Evolutionary conservation across 2,113 vertebrate genomes (phyloP).

Genomic region (Mobula hypostoma): DNA sequence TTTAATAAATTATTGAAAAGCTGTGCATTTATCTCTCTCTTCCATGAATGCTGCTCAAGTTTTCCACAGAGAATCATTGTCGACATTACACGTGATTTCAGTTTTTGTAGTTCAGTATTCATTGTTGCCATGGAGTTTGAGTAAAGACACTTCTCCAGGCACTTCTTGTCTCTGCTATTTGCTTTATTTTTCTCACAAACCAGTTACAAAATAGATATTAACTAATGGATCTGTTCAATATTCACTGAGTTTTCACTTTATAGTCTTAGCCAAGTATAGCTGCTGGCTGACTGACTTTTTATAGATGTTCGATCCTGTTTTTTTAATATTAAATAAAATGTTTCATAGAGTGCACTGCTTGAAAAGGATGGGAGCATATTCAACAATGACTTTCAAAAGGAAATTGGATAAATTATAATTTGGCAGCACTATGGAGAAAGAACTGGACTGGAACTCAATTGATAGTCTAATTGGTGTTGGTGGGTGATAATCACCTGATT

Average conservation of each 20-base stretch:
- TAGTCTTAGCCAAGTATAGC: neutral
- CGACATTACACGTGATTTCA: neutral
- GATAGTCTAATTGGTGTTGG: too few relatives aligned
- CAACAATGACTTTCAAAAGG: neutral
- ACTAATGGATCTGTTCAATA: neutral
- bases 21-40: neutral
- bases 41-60: neutral
- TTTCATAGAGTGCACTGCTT: neutral
- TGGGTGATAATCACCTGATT: too few relatives aligned
- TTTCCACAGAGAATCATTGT: neutral
- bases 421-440: neutral
- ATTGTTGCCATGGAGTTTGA: neutral
- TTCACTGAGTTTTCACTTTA: neutral
- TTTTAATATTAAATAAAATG: neutral
- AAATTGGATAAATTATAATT: neutral
- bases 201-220: neutral
- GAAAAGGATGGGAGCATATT: neutral
- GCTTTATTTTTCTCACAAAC: neutral
- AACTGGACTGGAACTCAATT: neutral
- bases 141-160: neutral
- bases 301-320: neutral
- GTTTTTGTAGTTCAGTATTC: neutral
- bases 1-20: neutral
- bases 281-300: neutral
- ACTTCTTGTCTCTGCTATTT: neutral